These are phyloP conservation scores for Catharus fuscescens DNA, from an alignment of 2,113 vertebrate genomes.

Conservation along the genomic window DNA sequence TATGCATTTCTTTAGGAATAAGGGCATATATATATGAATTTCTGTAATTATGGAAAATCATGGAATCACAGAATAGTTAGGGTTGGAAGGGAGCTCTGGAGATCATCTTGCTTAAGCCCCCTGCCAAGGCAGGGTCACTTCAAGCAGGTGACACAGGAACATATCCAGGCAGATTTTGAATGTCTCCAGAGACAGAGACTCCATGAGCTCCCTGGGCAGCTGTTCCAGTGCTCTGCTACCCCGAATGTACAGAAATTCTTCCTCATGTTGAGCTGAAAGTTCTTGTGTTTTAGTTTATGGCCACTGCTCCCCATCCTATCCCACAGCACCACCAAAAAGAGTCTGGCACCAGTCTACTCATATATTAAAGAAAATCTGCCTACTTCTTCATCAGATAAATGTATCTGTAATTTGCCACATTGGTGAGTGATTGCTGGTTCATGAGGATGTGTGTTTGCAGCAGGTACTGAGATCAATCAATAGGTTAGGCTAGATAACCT, in stretches of 20 bases:
- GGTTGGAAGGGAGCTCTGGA: neutral
- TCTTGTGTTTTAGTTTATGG: neutral
- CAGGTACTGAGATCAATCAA: neutral
- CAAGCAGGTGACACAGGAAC: neutral
- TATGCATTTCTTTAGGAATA: neutral
- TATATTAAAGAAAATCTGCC: neutral
- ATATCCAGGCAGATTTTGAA: neutral
- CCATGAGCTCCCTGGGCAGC: rapidly evolving
- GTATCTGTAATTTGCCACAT: neutral
- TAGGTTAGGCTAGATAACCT: neutral
- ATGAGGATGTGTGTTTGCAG: neutral
- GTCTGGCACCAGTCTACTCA: neutral
- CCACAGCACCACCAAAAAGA: neutral
- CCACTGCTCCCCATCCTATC: neutral
- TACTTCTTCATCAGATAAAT: neutral
- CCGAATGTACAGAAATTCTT: neutral
- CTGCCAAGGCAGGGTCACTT: neutral
- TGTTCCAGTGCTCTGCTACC: neutral
- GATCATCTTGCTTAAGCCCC: neutral
- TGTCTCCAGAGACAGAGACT: neutral
- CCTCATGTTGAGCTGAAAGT: neutral
- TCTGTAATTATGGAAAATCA: neutral
- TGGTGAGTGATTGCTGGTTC: neutral
- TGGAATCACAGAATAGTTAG: neutral
- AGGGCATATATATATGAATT: neutral